These are phyloP conservation scores for Papilio helenus DNA, from an alignment of 1,140 invertebrate genomes.

Conservation along the genomic window DNA sequence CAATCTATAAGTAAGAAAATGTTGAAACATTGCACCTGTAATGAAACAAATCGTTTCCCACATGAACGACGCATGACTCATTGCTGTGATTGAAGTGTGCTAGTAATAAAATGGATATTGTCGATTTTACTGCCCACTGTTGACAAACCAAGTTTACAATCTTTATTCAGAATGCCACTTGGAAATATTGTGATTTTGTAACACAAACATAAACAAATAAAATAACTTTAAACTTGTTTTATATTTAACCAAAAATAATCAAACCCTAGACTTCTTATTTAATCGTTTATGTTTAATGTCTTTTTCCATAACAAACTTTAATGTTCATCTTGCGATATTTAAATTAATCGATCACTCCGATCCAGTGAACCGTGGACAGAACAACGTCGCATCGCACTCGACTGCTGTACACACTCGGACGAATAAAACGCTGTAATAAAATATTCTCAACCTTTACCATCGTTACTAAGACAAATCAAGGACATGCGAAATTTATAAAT, in stretches of 20 bases:
- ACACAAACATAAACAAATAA: too few species aligned
- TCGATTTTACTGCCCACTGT: conserved; percentile 15
- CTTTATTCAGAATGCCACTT: background rate
- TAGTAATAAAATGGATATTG: conserved; percentile 16
- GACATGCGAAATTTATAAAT: background rate
- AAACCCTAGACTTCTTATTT: too few species aligned
- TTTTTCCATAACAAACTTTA: background rate
- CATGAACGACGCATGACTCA: conserved; percentile 13
- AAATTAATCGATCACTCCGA: conserved; percentile 10
- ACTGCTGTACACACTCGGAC: background rate
- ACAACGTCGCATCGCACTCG: background rate
- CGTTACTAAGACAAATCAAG: background rate
- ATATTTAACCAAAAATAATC: too few species aligned
- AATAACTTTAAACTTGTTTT: too few species aligned
- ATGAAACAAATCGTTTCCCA: conserved; percentile 21
- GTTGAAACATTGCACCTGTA: conserved; percentile 10
- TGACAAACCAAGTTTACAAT: background rate
- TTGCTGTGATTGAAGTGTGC: background rate
- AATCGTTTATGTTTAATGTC: too few species aligned
- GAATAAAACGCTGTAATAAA: background rate
- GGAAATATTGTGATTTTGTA: background rate
- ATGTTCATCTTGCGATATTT: background rate
- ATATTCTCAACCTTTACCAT: background rate
- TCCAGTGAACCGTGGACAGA: background rate
- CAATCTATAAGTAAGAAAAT: background rate